phyloP scores from a whole-genome alignment of 2,888 invertebrate genomes.

The Zygothrica quintamaculata region DNA sequence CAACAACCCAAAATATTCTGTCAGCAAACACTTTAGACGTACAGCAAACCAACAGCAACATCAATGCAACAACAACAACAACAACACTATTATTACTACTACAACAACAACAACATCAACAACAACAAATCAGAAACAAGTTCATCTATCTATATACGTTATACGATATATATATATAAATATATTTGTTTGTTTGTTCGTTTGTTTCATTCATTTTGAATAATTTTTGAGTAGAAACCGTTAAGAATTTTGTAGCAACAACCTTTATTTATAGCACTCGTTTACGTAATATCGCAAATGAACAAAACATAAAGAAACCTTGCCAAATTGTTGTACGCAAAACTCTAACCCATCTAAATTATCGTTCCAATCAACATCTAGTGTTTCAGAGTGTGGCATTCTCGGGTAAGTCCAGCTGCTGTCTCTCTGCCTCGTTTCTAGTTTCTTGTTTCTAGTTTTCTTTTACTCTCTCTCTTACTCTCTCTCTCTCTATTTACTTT shows the following conservation, averaged over 20 bases:
- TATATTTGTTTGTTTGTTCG: constrained; percentile 11
- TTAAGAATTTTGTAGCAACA: constrained; percentile 18
- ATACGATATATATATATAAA: constrained; percentile 8
- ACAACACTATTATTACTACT: no score
- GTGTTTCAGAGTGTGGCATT: constrained; percentile 98
- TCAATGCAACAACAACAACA: constrained; percentile 19
- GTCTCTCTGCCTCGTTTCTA: constrained; percentile 3
- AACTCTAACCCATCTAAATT: constrained; percentile 84
- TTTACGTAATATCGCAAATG: constrained; percentile 37
- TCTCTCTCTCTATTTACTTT: constrained; percentile 1
- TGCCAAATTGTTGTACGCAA: constrained; percentile 83
- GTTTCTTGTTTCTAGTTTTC: constrained; percentile 1
- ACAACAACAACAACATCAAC: constrained; percentile 7
- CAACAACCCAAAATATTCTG: constrained; percentile 10
- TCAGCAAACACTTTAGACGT: constrained; percentile 18
- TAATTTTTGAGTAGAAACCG: constrained; percentile 19
- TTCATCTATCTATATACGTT: constrained; percentile 15
- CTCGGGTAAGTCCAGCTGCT: constrained; percentile 90
- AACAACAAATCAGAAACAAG: constrained; percentile 27
- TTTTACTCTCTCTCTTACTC: constrained; percentile 1
- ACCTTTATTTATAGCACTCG: constrained; percentile 55
- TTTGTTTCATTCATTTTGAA: constrained; percentile 13
- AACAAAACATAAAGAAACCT: constrained; percentile 34
- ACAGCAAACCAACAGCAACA: constrained; percentile 23
- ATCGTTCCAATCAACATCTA: constrained; percentile 85